Conservation (phyloP, 2,888 invertebrate species). For the Pelosia muscerda region DNA sequence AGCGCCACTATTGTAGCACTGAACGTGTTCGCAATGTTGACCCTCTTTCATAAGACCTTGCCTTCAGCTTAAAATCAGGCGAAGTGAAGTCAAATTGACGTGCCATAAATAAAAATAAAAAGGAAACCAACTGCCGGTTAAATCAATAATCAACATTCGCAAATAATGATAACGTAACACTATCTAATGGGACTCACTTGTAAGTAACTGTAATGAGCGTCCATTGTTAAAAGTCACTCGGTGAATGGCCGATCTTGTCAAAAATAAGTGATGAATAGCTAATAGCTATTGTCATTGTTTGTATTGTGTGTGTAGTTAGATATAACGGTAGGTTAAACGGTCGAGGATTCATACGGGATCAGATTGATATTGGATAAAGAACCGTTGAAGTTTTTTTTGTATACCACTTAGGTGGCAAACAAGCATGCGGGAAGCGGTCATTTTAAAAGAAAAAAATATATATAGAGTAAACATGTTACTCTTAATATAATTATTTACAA, state of each 20-base stretch:
- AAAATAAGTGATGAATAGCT: slow-evolving; percentile 31
- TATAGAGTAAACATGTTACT: too few relatives aligned
- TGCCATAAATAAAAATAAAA: too few relatives aligned
- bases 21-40: too few relatives aligned
- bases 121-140: neutral
- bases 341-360: slow-evolving; percentile 41
- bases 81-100: too few relatives aligned
- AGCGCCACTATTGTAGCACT: too few relatives aligned
- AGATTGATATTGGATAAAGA: slow-evolving; percentile 38
- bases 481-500: too few relatives aligned
- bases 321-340: slow-evolving; percentile 20
- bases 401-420: too few relatives aligned
- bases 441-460: too few relatives aligned
- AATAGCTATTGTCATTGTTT: slow-evolving; percentile 15
- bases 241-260: slow-evolving; percentile 40
- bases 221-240: slow-evolving; percentile 33
- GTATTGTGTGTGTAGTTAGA: slow-evolving; percentile 6
- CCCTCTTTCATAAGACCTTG: too few relatives aligned
- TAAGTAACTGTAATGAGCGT: slow-evolving; percentile 40
- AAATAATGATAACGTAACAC: slow-evolving; percentile 6
- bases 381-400: neutral
- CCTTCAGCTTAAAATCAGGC: too few relatives aligned
- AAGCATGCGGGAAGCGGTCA: too few relatives aligned
- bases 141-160: neutral
- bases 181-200: slow-evolving; percentile 26